These are phyloP conservation scores for Mormoops blainvillei DNA, from an alignment of 2,113 vertebrate species.

Conservation along the genomic window DNA sequence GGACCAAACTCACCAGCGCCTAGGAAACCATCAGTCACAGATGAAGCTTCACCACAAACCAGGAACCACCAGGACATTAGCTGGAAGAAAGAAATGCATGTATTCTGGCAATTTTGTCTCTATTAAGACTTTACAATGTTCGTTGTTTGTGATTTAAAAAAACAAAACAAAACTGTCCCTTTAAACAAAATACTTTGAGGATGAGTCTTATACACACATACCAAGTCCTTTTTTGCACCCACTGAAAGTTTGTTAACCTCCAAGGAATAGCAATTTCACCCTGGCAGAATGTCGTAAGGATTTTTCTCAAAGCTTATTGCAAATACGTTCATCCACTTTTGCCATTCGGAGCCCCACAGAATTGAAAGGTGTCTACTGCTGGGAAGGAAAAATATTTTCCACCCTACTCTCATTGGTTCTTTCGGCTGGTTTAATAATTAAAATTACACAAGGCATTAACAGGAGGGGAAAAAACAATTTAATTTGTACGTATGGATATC, in stretches of 20 bases:
- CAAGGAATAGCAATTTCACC: slow-evolving; percentile 45
- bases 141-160: slow-evolving; percentile 50
- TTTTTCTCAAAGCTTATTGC: slow-evolving; percentile 66
- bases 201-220: slow-evolving; percentile 67
- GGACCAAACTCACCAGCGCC: neutral
- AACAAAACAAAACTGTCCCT: slow-evolving; percentile 50
- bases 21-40: neutral
- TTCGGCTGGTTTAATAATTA: neutral
- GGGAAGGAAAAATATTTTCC: neutral
- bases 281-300: slow-evolving; percentile 60
- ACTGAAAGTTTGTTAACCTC: slow-evolving; percentile 68
- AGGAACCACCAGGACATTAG: neutral
- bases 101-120: slow-evolving; percentile 6
- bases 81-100: slow-evolving; percentile 37
- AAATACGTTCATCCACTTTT: slow-evolving; percentile 69
- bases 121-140: slow-evolving; percentile 52
- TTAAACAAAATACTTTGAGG: slow-evolving; percentile 71
- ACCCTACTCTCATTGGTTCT: neutral
- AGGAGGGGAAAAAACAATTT: neutral
- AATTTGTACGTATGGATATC: neutral
- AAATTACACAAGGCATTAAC: neutral
- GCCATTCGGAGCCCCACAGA: slow-evolving; percentile 60
- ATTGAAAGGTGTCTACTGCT: slow-evolving; percentile 44
- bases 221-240: slow-evolving; percentile 60
- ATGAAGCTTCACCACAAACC: neutral